Conservation (phyloP, 2,888 invertebrate genomes). For the Meloe dianella region DNA sequence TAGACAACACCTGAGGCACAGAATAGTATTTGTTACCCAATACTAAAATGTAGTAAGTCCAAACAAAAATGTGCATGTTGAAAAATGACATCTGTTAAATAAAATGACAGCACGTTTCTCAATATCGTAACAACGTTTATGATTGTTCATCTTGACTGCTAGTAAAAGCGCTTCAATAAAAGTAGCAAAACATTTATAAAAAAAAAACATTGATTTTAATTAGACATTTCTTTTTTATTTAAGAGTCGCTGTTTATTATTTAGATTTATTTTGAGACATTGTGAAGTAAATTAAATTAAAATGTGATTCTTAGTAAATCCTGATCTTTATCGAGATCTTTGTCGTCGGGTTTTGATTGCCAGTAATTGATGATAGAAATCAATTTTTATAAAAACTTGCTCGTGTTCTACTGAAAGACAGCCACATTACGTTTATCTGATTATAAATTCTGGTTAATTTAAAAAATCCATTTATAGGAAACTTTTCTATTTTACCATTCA, state of each 20-base stretch:
- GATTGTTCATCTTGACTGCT: neutral
- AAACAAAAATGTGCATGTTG: neutral
- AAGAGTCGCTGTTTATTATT: no score
- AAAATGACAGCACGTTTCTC: conserved; percentile 3
- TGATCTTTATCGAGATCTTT: neutral
- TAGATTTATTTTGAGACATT: no score
- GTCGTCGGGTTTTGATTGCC: no score
- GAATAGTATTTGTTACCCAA: conserved; percentile 4
- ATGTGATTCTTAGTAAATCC: neutral
- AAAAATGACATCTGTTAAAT: neutral
- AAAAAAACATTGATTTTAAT: neutral
- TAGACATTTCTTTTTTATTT: neutral
- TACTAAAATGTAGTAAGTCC: neutral
- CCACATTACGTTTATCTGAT: no score
- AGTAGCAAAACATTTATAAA: no score
- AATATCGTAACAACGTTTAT: conserved; percentile 4
- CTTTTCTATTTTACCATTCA: neutral
- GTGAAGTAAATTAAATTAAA: neutral
- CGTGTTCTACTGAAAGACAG: no score
- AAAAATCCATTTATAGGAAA: neutral
- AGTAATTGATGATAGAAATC: no score
- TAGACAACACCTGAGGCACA: conserved; percentile 5
- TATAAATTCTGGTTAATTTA: neutral
- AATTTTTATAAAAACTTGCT: no score
- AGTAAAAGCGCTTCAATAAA: neutral